These are phyloP conservation scores for Collichthys lucidus DNA, from an alignment of 2,113 vertebrate species.

Conservation along the genomic window DNA sequence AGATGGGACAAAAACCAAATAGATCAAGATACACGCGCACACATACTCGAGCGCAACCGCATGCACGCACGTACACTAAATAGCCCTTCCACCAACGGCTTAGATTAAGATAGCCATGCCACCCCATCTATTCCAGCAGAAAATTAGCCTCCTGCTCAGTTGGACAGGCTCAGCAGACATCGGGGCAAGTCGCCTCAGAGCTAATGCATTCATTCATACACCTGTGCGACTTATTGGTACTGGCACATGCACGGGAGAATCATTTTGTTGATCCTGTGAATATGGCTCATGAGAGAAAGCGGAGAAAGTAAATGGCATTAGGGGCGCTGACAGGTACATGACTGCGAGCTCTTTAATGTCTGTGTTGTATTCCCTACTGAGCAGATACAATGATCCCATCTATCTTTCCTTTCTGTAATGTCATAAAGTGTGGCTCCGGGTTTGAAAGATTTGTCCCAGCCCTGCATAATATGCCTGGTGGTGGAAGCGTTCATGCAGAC, in stretches of 20 bases:
- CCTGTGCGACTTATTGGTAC: slow-evolving; percentile 66
- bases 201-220: slow-evolving; percentile 61
- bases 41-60: background rate
- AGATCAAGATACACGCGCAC: slow-evolving; percentile 63
- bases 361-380: slow-evolving; percentile 50
- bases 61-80: slow-evolving; percentile 24
- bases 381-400: slow-evolving; percentile 44
- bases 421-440: slow-evolving; percentile 43
- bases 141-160: slow-evolving; percentile 48
- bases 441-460: slow-evolving; percentile 66
- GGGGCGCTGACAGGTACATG: slow-evolving; percentile 42
- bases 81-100: slow-evolving; percentile 46
- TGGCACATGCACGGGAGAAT: slow-evolving; percentile 51
- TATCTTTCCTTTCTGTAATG: slow-evolving; percentile 55
- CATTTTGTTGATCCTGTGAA: slow-evolving; percentile 54
- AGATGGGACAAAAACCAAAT: slow-evolving; percentile 80
- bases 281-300: slow-evolving; percentile 53
- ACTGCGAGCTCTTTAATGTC: slow-evolving; percentile 47
- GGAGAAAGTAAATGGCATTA: slow-evolving; percentile 54
- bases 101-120: slow-evolving; percentile 62
- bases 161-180: slow-evolving; percentile 38
- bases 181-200: slow-evolving; percentile 14
- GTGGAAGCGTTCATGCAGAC: slow-evolving; percentile 45
- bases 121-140: slow-evolving; percentile 56
- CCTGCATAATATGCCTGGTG: slow-evolving; percentile 45